These are phyloP conservation scores for Drosophila cracens DNA, from an alignment of 2,888 invertebrate genomes.

Conservation along the genomic window DNA sequence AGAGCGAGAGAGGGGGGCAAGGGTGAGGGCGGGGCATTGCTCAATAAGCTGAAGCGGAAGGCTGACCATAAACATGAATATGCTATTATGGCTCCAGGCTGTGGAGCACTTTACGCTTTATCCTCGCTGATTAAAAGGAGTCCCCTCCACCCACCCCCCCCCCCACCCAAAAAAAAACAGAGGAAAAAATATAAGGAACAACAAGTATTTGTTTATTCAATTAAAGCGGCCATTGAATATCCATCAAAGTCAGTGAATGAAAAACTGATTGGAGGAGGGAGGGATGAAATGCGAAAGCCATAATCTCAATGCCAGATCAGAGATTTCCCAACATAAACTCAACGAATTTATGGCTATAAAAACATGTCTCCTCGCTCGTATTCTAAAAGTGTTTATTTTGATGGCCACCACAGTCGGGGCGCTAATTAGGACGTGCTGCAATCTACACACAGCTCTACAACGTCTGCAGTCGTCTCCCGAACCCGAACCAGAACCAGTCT, in stretches of 20 bases:
- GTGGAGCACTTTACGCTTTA: conserved; percentile 48
- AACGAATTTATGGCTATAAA: conserved; percentile 66
- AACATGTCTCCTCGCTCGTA: conserved; percentile 73
- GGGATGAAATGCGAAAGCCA: conserved; percentile 8
- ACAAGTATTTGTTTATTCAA: conserved; percentile 61
- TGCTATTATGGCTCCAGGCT: conserved; percentile 68
- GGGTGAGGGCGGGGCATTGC: conserved; percentile 13
- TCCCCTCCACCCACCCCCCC: not conserved
- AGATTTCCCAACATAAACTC: conserved; percentile 73
- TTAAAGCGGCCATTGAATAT: conserved; percentile 52
- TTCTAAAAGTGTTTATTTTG: conserved; percentile 82
- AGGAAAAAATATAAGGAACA: not conserved
- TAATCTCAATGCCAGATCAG: conserved; percentile 48
- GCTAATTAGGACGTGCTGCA: conserved; percentile 73
- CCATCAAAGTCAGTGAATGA: conserved; percentile 42
- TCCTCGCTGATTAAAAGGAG: conserved; percentile 52
- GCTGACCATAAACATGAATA: conserved; percentile 73
- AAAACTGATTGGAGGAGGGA: too few species aligned
- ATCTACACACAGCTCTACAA: not conserved
- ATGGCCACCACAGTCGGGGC: conserved; percentile 70
- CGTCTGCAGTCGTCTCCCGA: not conserved
- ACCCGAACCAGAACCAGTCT: not conserved
- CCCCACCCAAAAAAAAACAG: not conserved
- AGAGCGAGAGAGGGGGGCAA: not conserved
- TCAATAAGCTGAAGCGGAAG: conserved; percentile 48